Percentiles rank a stretch among this genome's conserved stretches.
These are phyloP conservation scores for Seriola dumerili DNA, from an alignment of 2,113 vertebrate species.

Conservation along the genomic window DNA sequence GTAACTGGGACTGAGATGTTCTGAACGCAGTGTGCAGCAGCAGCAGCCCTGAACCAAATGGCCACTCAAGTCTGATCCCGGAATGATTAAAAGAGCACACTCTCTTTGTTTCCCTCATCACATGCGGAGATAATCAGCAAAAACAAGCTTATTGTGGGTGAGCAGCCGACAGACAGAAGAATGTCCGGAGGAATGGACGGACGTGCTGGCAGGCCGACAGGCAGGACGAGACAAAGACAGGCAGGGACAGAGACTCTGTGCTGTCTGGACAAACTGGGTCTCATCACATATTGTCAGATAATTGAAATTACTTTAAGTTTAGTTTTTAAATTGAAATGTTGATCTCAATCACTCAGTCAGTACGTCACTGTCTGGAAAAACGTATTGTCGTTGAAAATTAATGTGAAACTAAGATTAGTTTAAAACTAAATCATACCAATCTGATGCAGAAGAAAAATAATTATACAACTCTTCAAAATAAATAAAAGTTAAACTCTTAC, in stretches of 20 bases:
- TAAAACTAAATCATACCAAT: background rate
- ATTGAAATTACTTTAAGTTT: background rate
- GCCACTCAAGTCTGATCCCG: constrained; percentile 40
- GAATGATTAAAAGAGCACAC: constrained; percentile 59
- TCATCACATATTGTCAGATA: background rate
- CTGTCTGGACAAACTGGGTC: background rate
- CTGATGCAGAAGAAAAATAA: background rate
- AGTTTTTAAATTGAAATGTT: background rate
- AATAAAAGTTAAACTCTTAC: constrained; percentile 50
- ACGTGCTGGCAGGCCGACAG: background rate
- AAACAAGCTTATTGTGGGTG: constrained; percentile 21
- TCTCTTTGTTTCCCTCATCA: constrained; percentile 59
- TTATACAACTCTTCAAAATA: background rate
- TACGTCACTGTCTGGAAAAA: background rate
- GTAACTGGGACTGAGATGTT: background rate
- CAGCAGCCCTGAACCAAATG: constrained; percentile 28
- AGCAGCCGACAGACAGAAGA: constrained; percentile 35
- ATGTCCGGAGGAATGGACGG: constrained; percentile 35
- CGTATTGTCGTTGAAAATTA: background rate
- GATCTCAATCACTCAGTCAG: background rate
- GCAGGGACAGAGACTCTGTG: background rate
- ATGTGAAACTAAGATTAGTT: background rate
- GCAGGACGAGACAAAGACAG: constrained; percentile 28
- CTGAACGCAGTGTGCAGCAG: background rate
- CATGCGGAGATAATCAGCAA: constrained; percentile 55